Conservation (phyloP, 2,888 invertebrate genomes). For the Mechanitis mazaeus region DNA sequence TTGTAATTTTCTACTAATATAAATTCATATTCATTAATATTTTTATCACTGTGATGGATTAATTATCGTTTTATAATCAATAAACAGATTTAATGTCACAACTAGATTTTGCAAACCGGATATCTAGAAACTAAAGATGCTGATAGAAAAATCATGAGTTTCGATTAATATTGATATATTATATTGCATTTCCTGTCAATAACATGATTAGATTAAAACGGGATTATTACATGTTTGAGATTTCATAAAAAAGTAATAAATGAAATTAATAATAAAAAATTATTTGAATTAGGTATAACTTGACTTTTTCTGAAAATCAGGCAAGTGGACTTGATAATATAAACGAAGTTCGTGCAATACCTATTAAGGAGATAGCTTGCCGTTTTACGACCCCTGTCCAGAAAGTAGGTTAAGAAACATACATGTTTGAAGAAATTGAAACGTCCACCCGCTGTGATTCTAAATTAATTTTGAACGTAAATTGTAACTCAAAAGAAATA, state of each 20-base stretch:
- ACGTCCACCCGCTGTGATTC: slow-evolving; percentile 9
- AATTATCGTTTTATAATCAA: background rate
- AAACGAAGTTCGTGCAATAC: slow-evolving; percentile 58
- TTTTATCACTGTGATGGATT: background rate
- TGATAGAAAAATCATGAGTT: slow-evolving; percentile 5
- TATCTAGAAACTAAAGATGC: background rate
- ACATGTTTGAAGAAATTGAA: slow-evolving; percentile 37
- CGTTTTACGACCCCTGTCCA: slow-evolving; percentile 48
- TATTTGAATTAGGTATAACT: background rate
- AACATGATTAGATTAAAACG: slow-evolving; percentile 9
- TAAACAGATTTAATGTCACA: background rate
- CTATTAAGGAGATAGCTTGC: slow-evolving; percentile 52
- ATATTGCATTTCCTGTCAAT: slow-evolving; percentile 25
- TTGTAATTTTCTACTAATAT: too few species aligned
- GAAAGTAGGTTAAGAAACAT: slow-evolving; percentile 58
- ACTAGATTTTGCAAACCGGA: slow-evolving; percentile 11
- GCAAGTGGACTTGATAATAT: slow-evolving; percentile 53
- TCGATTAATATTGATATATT: slow-evolving; percentile 8
- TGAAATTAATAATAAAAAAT: background rate
- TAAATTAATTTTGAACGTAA: background rate
- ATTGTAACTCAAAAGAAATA: too few species aligned
- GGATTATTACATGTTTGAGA: slow-evolving; percentile 21
- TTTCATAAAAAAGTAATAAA: slow-evolving; percentile 9
- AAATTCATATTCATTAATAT: too few species aligned
- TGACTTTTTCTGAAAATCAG: slow-evolving; percentile 38